These are phyloP conservation scores for Cuculus canorus DNA, from an alignment of 2,797 vertebrate genomes.

Conservation along the genomic window DNA sequence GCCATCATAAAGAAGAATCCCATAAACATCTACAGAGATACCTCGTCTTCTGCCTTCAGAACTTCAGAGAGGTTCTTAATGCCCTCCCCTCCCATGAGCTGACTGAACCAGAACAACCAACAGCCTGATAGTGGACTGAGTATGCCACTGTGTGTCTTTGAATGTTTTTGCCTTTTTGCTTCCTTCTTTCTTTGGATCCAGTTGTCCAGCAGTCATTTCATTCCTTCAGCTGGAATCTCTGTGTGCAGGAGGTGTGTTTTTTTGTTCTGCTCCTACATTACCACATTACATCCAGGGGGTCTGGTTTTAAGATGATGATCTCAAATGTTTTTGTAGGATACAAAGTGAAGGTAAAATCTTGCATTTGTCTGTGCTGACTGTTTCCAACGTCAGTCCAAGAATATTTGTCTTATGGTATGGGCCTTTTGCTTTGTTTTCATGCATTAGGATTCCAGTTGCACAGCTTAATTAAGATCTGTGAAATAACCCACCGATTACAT, in stretches of 20 bases:
- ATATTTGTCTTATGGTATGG: not conserved
- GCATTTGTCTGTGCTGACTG: not conserved
- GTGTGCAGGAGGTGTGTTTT: not conserved
- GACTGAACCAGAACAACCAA: not conserved
- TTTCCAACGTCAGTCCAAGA: not conserved
- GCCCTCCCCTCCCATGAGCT: not conserved
- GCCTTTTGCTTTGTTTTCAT: not conserved
- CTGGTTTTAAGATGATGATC: not conserved
- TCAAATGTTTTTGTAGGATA: not conserved
- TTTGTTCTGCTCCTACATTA: not conserved
- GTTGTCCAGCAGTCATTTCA: not conserved
- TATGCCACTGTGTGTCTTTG: not conserved
- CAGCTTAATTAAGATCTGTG: slow-evolving; percentile 21
- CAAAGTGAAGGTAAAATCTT: not conserved
- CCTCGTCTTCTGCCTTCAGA: not conserved
- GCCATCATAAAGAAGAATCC: not conserved
- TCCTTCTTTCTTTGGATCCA: not conserved
- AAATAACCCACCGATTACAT: not conserved
- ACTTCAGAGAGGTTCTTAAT: not conserved
- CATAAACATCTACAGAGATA: not conserved
- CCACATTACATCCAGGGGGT: not conserved
- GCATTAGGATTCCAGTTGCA: not conserved
- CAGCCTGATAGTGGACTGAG: not conserved
- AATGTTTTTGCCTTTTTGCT: not conserved
- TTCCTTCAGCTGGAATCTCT: not conserved